A percentile compares a stretch with the other conserved stretches of the same genome.
These are phyloP conservation scores for Pangasius mekongensis DNA, from an alignment of 2,797 vertebrate genomes.

Conservation along the genomic window DNA sequence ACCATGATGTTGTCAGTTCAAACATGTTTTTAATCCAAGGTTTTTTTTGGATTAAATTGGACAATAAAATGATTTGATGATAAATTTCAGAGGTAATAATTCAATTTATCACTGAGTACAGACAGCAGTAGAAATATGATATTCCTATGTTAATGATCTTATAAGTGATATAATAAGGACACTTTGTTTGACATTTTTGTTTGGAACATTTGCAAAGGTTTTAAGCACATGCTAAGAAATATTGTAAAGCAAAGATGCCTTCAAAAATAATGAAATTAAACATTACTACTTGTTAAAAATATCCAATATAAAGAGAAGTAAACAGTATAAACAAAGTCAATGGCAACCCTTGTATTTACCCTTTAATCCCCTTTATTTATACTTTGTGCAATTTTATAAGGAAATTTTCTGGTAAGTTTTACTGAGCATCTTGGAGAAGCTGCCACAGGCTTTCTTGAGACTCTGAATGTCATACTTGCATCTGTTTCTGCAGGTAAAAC, in stretches of 20 bases:
- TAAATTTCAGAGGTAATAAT: background rate
- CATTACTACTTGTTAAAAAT: background rate
- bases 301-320: background rate
- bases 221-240: background rate
- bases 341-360: background rate
- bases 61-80: background rate
- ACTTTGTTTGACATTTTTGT: background rate
- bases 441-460: background rate
- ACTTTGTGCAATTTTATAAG: background rate
- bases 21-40: background rate
- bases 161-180: background rate
- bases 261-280: background rate
- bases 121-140: background rate
- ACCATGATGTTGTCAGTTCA: background rate
- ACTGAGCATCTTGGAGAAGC: background rate
- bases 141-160: background rate
- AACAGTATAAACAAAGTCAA: background rate
- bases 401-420: background rate
- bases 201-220: background rate
- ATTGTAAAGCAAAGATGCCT: background rate
- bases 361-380: background rate
- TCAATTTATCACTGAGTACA: background rate
- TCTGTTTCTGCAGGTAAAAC: background rate
- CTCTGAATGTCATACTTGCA: no score
- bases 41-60: background rate